Conservation (phyloP, 23 tunicate species). For the Halocynthia aurantium region DNA sequence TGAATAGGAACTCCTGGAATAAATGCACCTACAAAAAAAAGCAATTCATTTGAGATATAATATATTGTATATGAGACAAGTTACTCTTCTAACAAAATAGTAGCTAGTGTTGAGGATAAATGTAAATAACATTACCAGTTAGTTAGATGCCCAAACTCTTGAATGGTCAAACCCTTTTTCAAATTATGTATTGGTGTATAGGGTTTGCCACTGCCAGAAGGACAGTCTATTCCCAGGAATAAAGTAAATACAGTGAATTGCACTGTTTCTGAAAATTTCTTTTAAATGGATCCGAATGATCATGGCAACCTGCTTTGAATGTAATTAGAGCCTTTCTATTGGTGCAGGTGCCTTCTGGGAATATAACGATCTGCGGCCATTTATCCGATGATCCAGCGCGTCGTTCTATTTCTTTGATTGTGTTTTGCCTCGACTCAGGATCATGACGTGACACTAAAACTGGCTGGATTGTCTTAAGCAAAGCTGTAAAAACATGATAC, state of each 20-base stretch:
- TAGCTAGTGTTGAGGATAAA: too few species aligned
- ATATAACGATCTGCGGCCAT: constrained; percentile 82
- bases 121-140: too few species aligned
- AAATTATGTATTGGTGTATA: too few species aligned
- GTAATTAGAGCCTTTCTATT: constrained; percentile 73
- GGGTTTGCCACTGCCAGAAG: not conserved
- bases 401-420: constrained; percentile 31
- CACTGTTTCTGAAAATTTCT: not conserved
- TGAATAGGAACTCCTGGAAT: constrained; percentile 82
- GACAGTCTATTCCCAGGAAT: not conserved
- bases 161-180: too few species aligned
- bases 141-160: too few species aligned
- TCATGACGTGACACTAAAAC: constrained; percentile 55
- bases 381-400: constrained; percentile 23
- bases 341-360: constrained; percentile 95
- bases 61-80: too few species aligned
- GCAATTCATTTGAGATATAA: too few species aligned
- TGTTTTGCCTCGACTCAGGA: constrained; percentile 34
- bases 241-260: not conserved
- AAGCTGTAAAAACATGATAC: constrained; percentile 3
- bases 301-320: constrained; percentile 38
- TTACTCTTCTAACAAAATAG: too few species aligned
- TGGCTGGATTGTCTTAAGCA: constrained; percentile 73
- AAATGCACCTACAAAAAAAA: constrained; percentile 53
- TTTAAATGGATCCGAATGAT: too few species aligned